Evolutionary conservation across 2,888 invertebrate species (phyloP).

Genomic region (Mythimna impura): DNA sequence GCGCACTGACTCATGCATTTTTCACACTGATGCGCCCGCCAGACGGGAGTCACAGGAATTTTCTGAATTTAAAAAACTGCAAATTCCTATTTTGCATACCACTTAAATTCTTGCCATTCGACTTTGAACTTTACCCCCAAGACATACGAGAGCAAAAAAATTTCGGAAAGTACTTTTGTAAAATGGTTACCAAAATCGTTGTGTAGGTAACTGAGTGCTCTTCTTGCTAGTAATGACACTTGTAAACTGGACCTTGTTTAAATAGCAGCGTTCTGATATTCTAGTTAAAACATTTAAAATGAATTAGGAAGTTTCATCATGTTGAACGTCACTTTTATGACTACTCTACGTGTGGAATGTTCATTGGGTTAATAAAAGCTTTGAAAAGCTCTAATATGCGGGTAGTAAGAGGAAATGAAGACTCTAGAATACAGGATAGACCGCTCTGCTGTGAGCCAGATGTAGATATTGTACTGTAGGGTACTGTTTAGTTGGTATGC

Average conservation of each 20-base stretch:
- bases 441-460: background rate
- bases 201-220: slow-evolving; percentile 60
- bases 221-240: slow-evolving; percentile 60
- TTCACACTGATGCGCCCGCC: slow-evolving; percentile 77
- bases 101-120: slow-evolving; percentile 5
- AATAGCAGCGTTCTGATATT: slow-evolving; percentile 45
- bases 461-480: background rate
- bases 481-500: too few species aligned
- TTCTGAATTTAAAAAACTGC: slow-evolving; percentile 69
- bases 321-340: slow-evolving; percentile 6
- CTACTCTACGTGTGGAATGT: background rate
- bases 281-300: slow-evolving; percentile 39
- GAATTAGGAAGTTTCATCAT: slow-evolving; percentile 20
- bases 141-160: slow-evolving; percentile 9
- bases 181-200: slow-evolving; percentile 57
- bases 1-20: slow-evolving; percentile 82
- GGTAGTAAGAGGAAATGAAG: background rate
- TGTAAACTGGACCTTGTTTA: slow-evolving; percentile 59
- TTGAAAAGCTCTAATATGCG: background rate
- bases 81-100: slow-evolving; percentile 38
- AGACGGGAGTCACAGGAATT: slow-evolving; percentile 69
- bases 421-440: background rate
- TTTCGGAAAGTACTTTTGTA: background rate
- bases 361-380: background rate
- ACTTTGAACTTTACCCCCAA: slow-evolving; percentile 33